Evolutionary conservation across 2,113 vertebrate genomes (phyloP).

Genomic region (Lampris incognitus): DNA sequence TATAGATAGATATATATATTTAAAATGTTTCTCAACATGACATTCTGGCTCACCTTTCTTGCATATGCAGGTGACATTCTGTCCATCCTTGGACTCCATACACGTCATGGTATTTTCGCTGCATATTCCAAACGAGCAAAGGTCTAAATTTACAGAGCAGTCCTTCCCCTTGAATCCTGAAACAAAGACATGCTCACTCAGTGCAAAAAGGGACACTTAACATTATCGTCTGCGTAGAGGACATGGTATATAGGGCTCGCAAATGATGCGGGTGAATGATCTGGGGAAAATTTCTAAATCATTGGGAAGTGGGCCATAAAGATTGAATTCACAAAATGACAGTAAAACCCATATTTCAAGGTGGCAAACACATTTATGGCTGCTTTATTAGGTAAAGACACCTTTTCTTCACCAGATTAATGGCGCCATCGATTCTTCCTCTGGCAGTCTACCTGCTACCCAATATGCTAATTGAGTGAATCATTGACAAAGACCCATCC

Average conservation of each 20-base stretch:
- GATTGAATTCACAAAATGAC: conserved; percentile 26
- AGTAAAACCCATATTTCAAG: conserved; percentile 34
- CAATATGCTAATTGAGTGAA: conserved; percentile 82
- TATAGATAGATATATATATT: background rate
- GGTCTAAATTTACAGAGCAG: conserved; percentile 74
- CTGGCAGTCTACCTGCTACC: conserved; percentile 72
- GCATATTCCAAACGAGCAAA: conserved; percentile 74
- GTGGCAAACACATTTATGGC: conserved; percentile 49
- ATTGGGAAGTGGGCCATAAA: conserved; percentile 25
- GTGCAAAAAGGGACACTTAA: background rate
- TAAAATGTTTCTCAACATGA: background rate
- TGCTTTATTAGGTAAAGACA: conserved; percentile 71
- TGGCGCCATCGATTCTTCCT: conserved; percentile 69
- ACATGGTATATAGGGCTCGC: background rate
- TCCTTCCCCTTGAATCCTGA: conserved; percentile 75
- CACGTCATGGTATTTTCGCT: conserved; percentile 70
- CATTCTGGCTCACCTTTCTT: conserved; percentile 62
- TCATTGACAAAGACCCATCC: conserved; percentile 74
- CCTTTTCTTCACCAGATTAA: conserved; percentile 78
- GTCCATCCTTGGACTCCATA: conserved; percentile 65
- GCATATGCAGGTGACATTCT: conserved; percentile 73
- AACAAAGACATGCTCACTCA: conserved; percentile 22
- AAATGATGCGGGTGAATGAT: conserved; percentile 3
- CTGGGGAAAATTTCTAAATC: conserved; percentile 18
- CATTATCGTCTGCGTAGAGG: background rate